phyloP scores from a whole-genome alignment of 1,140 invertebrate species.

The Limonius californicus region DNA sequence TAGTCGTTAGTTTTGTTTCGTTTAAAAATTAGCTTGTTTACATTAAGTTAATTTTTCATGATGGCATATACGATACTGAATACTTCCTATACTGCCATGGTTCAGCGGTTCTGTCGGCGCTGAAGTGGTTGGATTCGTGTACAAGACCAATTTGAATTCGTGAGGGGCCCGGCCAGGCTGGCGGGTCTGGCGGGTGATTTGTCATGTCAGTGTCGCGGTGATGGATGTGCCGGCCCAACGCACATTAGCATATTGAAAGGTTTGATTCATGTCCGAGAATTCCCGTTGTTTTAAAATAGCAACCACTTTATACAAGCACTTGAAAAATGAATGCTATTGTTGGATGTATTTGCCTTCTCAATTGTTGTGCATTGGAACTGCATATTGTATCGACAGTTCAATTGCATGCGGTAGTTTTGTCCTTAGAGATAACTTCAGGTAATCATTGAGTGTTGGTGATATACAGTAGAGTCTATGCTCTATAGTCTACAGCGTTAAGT shows the following conservation, averaged over 20 bases:
- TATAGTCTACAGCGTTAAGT: too few relatives aligned
- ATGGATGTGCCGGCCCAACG: slow-evolving; percentile 31
- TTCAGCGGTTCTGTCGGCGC: not conserved
- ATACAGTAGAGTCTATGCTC: too few relatives aligned
- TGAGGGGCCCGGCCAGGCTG: slow-evolving; percentile 3
- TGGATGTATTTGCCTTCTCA: not conserved
- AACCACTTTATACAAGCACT: slow-evolving; percentile 25
- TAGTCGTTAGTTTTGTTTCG: too few relatives aligned
- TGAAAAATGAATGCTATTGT: slow-evolving; percentile 27
- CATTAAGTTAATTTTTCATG: too few relatives aligned
- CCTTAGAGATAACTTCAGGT: too few relatives aligned
- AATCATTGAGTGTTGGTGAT: too few relatives aligned
- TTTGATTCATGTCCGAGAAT: slow-evolving; percentile 38
- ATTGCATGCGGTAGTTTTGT: too few relatives aligned
- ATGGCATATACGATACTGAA: too few relatives aligned
- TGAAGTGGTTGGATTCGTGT: not conserved
- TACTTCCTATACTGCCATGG: too few relatives aligned
- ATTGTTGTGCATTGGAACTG: slow-evolving; percentile 2
- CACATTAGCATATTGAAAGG: slow-evolving; percentile 41
- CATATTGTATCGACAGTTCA: too few relatives aligned
- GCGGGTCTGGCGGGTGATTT: slow-evolving; percentile 32
- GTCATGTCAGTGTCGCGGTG: slow-evolving; percentile 41
- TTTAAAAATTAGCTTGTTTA: too few relatives aligned
- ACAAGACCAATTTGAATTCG: slow-evolving; percentile 16
- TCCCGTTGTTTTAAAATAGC: slow-evolving; percentile 39